phyloP scores from a whole-genome alignment of 2,888 invertebrate species.

The Drosophila acutilabella region DNA sequence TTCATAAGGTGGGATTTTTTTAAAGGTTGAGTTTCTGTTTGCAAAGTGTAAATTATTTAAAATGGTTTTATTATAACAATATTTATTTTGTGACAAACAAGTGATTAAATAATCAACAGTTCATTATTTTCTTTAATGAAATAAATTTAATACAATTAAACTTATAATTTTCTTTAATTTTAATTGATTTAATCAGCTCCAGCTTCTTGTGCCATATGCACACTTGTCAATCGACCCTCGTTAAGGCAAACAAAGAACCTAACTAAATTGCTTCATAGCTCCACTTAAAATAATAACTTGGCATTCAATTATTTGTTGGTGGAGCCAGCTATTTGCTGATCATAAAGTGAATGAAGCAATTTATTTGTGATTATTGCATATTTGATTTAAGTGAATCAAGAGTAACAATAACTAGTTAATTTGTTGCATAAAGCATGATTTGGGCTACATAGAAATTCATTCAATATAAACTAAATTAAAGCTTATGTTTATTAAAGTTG shows the following conservation, averaged over 20 bases:
- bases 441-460: not conserved
- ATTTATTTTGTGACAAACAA: too few species aligned
- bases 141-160: too few species aligned
- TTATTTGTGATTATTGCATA: constrained; percentile 66
- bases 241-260: not conserved
- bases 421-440: not conserved
- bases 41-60: too few species aligned
- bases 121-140: too few species aligned
- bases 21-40: too few species aligned
- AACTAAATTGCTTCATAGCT: constrained; percentile 53
- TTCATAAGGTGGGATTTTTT: too few species aligned
- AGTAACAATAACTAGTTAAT: constrained; percentile 21
- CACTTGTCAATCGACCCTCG: constrained; percentile 11
- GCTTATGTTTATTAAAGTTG: constrained; percentile 1
- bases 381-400: constrained; percentile 50
- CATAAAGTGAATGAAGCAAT: constrained; percentile 78
- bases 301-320: constrained; percentile 47
- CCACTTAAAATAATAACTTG: constrained; percentile 52
- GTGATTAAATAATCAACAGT: too few species aligned
- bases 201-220: not conserved
- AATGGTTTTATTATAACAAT: too few species aligned
- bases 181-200: not conserved
- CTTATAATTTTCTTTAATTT: too few species aligned
- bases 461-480: not conserved
- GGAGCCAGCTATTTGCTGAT: constrained; percentile 61